Conservation (phyloP, 2,797 vertebrate species). For the Liparis tanakae region DNA sequence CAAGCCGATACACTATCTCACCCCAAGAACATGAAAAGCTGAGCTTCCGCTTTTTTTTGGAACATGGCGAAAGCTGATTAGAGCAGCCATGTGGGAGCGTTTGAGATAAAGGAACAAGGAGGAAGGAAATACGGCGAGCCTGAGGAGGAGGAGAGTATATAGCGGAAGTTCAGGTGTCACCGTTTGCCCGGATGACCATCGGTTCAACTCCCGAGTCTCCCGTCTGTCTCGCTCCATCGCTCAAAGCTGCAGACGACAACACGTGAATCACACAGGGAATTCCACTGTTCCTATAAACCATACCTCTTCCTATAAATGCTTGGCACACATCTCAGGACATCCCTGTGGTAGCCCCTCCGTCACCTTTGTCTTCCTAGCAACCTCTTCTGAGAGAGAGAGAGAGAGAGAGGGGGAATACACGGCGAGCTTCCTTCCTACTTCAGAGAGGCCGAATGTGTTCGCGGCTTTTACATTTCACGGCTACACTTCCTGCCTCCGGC, state of each 20-base stretch:
- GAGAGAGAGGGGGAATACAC: too few species aligned
- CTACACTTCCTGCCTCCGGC: slow-evolving; percentile 57
- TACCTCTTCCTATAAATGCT: slow-evolving; percentile 58
- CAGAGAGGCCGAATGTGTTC: slow-evolving; percentile 11
- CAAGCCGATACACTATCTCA: slow-evolving; percentile 49
- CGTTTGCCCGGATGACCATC: slow-evolving; percentile 7
- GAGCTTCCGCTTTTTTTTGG: slow-evolving; percentile 27
- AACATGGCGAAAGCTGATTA: slow-evolving; percentile 49
- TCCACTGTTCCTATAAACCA: slow-evolving; percentile 59
- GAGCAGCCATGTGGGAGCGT: slow-evolving; percentile 34
- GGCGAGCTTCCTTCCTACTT: slow-evolving; percentile 71
- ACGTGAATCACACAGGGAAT: slow-evolving; percentile 58
- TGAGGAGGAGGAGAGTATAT: not conserved
- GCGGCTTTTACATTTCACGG: slow-evolving; percentile 64
- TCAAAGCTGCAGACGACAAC: slow-evolving; percentile 33
- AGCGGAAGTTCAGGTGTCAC: slow-evolving; percentile 49
- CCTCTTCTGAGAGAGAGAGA: slow-evolving; percentile 38
- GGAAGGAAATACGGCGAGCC: slow-evolving; percentile 31
- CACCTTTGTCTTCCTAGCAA: slow-evolving; percentile 26
- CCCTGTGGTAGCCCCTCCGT: not conserved
- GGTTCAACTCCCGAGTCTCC: slow-evolving; percentile 27
- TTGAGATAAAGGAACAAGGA: slow-evolving; percentile 66
- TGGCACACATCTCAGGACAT: slow-evolving; percentile 48
- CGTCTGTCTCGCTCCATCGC: slow-evolving; percentile 6
- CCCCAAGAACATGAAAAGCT: slow-evolving; percentile 29